Evolutionary conservation across 2,113 vertebrate genomes (phyloP), one percentile per base, ranked within the genome.

Genomic region (Anhinga anhinga): DNA sequence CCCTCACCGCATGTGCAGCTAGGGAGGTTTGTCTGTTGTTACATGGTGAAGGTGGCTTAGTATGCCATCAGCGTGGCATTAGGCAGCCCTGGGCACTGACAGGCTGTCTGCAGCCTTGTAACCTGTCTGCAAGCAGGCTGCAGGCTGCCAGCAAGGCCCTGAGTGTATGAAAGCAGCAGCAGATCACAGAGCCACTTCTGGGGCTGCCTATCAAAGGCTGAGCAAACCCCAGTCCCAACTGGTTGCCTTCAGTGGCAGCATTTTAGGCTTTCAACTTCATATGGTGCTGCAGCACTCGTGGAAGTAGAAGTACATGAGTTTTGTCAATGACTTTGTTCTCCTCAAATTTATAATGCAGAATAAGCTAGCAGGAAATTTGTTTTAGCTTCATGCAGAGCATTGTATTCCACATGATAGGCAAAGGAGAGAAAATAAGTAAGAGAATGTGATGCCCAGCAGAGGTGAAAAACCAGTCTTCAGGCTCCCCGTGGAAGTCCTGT

Each of bases 61-160:
- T 29, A 6, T 34, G 50, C 32, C 56, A 7, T 30, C 0, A 0
- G 40, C 1, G 0, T 7, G 4, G 40, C 0, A 0, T 38, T 55
- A 19, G 53, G 71, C 40, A 47, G 56, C 25, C 55, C 50, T 61
- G 55, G 79, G n/a, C 4, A 1, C 61, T 22, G 56, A n/a, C 40
- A 40, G 38, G 44, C 76, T 86, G 30, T 45, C 65, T 44, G 36
- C 45, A 77, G 38, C 34, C 69, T 32, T 69, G 27, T 63, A 49
- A 34, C 53, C 53, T 65, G 42, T 50, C 59, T 59, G 49, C 69
- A 36, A 53, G 34, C 63, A 29, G 76, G 45, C 42, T 56, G 40
- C 29, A 21, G 45, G 26, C 65, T 83, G 52, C 80, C 66, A 49
- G 45, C 21, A 15, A 49, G 29, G 21, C 40, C n/a, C 22, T 30